A percentile compares a stretch with the other conserved stretches of the same genome.
These are phyloP conservation scores for Tenebrosternarchus preto DNA, from an alignment of 2,113 vertebrate species.

Conservation along the genomic window DNA sequence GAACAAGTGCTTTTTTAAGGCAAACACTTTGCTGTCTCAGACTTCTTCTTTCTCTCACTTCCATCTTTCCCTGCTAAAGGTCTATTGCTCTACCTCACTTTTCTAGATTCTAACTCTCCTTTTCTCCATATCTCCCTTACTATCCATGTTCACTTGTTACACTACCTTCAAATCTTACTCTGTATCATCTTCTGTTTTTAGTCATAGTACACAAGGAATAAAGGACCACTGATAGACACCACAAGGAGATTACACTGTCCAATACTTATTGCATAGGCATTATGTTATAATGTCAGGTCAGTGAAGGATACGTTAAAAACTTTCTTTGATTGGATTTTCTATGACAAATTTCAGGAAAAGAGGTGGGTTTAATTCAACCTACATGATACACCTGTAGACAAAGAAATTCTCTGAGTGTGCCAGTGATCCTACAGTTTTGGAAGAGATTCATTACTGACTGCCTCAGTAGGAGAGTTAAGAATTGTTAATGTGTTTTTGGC, in stretches of 20 bases:
- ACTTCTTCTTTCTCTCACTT: conserved; percentile 1
- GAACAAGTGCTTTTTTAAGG: conserved; percentile 3
- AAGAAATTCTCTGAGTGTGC: neutral
- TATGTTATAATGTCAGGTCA: no score
- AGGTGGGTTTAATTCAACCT: neutral
- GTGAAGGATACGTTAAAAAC: no score
- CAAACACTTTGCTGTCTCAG: neutral
- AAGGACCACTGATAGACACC: conserved; percentile 6
- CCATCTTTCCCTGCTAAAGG: neutral
- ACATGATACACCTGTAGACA: neutral
- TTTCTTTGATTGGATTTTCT: no score
- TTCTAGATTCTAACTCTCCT: no score
- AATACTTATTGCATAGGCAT: conserved; percentile 16
- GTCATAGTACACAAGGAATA: no score
- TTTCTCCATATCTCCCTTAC: no score
- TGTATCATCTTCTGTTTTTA: no score
- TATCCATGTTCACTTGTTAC: no score
- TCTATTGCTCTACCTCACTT: neutral
- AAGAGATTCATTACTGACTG: conserved; percentile 14
- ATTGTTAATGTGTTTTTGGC: neutral
- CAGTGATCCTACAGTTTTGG: neutral
- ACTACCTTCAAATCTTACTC: no score
- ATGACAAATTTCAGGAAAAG: neutral
- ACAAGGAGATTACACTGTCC: conserved; percentile 33
- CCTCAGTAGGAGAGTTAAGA: no score